Evolutionary conservation across 1,140 invertebrate genomes (phyloP).

Genomic region (Euglossa dilemma): DNA sequence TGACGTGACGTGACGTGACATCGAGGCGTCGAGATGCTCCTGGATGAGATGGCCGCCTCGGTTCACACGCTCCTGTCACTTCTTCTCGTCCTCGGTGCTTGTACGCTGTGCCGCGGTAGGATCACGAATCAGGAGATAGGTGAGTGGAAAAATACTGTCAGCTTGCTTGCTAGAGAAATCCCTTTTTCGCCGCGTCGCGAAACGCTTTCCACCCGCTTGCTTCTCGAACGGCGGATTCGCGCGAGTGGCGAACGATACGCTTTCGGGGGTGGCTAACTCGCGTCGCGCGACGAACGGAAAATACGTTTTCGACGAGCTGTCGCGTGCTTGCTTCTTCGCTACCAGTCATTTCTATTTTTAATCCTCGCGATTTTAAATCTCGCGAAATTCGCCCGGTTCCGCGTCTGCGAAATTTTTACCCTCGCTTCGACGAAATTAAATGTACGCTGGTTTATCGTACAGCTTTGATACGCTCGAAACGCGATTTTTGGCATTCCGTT

Average conservation of each 20-base stretch:
- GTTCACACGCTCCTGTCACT: slow-evolving; percentile 50
- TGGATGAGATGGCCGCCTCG: slow-evolving; percentile 66
- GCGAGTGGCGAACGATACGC: not conserved
- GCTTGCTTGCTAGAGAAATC: not conserved
- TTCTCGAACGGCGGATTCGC: not conserved
- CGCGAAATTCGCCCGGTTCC: too few relatives aligned
- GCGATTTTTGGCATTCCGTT: too few relatives aligned
- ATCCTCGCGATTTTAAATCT: not conserved
- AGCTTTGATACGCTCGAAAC: too few relatives aligned
- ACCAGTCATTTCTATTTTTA: not conserved
- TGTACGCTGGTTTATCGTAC: too few relatives aligned
- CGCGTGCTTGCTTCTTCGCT: not conserved
- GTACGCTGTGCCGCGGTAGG: slow-evolving; percentile 48
- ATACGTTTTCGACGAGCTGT: not conserved
- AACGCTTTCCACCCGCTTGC: not conserved
- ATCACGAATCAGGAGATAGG: slow-evolving; percentile 79
- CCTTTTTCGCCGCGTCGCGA: too few relatives aligned
- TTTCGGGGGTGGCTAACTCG: not conserved
- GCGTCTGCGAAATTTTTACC: too few relatives aligned
- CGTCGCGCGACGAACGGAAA: not conserved
- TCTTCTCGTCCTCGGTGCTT: slow-evolving; percentile 49
- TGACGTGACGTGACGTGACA: slow-evolving; percentile 72
- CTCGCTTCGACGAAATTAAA: too few relatives aligned
- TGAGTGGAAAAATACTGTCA: slow-evolving; percentile 58
- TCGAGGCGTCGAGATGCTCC: slow-evolving; percentile 70